Conservation (phyloP, 1,140 invertebrate genomes). For the Heliconius nattereri region DNA sequence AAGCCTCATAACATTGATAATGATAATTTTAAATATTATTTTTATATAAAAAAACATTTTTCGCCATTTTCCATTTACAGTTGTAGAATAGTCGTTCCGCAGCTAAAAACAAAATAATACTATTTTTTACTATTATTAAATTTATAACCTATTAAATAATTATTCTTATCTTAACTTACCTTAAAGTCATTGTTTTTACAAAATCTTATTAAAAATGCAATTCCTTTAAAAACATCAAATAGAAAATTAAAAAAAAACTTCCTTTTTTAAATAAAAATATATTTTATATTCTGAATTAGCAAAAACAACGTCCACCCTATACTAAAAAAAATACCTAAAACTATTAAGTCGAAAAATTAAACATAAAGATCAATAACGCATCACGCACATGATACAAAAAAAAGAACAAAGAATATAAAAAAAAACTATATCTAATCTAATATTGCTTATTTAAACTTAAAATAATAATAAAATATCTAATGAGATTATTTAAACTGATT, state of each 20-base stretch:
- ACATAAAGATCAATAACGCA: conserved; percentile 22
- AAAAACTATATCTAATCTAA: conserved; percentile 17
- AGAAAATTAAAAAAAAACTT: no score
- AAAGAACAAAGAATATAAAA: conserved; percentile 15
- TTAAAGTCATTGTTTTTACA: neutral
- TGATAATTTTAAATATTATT: neutral
- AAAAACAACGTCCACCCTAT: neutral
- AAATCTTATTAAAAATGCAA: neutral
- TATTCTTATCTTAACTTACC: neutral
- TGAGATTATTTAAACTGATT: conserved; percentile 29
- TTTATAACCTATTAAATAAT: neutral
- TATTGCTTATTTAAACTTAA: conserved; percentile 21
- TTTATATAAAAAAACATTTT: neutral
- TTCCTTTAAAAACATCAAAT: neutral
- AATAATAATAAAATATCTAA: conserved; percentile 23
- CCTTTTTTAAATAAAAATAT: no score
- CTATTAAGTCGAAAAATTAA: neutral
- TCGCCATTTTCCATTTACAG: conserved; percentile 48
- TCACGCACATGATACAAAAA: conserved; percentile 2
- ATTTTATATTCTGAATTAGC: no score
- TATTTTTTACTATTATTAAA: conserved; percentile 6
- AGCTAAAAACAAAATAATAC: conserved; percentile 51
- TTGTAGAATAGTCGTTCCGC: conserved; percentile 64
- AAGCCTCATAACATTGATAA: conserved; percentile 14
- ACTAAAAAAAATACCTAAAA: neutral